Conservation (phyloP, 1,140 invertebrate species). For the Calephelis nemesis region DNA sequence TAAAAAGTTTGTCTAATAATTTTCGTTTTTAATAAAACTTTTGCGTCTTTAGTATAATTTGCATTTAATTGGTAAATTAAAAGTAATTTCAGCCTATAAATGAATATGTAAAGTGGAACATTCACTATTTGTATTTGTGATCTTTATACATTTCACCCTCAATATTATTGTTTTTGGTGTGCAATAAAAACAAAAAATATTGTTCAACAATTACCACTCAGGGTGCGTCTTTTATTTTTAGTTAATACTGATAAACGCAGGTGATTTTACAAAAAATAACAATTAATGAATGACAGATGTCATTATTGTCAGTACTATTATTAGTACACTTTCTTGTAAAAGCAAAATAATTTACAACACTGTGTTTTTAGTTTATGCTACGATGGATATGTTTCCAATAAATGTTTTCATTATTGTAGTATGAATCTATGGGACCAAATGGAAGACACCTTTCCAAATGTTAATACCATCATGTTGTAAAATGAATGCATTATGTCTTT, state of each 20-base stretch:
- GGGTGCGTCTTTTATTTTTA: not conserved
- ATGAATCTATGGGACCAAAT: conserved; percentile 70
- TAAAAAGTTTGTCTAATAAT: conserved; percentile 63
- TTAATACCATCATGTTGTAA: conserved; percentile 65
- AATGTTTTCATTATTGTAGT: conserved; percentile 50
- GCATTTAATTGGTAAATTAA: not conserved
- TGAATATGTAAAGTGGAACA: not conserved
- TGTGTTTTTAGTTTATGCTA: not conserved
- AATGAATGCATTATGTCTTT: conserved; percentile 77
- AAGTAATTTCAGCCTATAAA: not conserved
- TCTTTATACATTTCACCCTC: not conserved
- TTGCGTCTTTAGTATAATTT: conserved; percentile 2
- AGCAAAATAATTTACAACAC: conserved; percentile 42
- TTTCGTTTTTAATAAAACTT: conserved; percentile 15
- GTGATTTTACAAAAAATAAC: conserved; percentile 25
- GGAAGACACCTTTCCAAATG: conserved; percentile 50
- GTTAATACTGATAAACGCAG: not conserved
- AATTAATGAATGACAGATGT: conserved; percentile 58
- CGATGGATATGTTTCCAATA: not conserved
- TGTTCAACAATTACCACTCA: not conserved
- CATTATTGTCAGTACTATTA: conserved; percentile 58
- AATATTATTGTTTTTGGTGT: conserved; percentile 14
- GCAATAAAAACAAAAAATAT: conserved; percentile 15
- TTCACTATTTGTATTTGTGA: not conserved
- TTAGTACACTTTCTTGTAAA: conserved; percentile 46